A percentile compares a stretch with the other conserved stretches of the same genome.
phyloP scores from a whole-genome alignment of 2,888 invertebrate genomes.

The Aquatica leii region DNA sequence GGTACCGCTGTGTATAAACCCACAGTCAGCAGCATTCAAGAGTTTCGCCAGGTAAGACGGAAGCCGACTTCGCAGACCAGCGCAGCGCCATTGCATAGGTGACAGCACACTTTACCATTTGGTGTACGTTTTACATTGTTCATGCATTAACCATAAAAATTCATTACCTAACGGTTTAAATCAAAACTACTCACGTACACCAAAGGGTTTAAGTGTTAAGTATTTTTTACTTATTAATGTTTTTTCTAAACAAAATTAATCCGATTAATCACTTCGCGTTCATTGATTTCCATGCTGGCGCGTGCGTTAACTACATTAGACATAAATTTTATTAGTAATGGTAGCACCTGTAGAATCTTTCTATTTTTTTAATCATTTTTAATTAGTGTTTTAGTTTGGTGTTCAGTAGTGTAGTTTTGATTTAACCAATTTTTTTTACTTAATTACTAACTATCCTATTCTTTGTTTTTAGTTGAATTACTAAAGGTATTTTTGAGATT shows the following conservation, averaged over 20 bases:
- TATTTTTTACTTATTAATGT: slow-evolving; percentile 47
- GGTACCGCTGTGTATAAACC: slow-evolving; percentile 99
- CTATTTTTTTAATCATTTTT: slow-evolving; percentile 7
- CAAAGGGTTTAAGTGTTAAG: slow-evolving; percentile 55
- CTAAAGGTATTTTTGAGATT: slow-evolving; percentile 22
- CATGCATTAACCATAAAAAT: background rate
- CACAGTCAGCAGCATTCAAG: slow-evolving; percentile 99
- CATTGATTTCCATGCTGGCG: slow-evolving; percentile 63
- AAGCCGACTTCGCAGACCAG: slow-evolving; percentile 58
- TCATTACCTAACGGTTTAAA: background rate
- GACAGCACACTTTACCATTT: slow-evolving; percentile 58
- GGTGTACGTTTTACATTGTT: slow-evolving; percentile 52
- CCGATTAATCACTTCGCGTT: slow-evolving; percentile 33
- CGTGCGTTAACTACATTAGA: slow-evolving; percentile 51
- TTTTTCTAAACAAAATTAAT: slow-evolving; percentile 37
- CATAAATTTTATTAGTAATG: slow-evolving; percentile 20
- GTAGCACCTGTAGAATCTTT: slow-evolving; percentile 28
- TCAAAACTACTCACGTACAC: slow-evolving; percentile 51
- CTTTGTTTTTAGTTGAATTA: slow-evolving; percentile 27
- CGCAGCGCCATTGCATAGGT: slow-evolving; percentile 64
- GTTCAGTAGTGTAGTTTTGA: slow-evolving; percentile 21
- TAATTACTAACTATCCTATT: slow-evolving; percentile 15
- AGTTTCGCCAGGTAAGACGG: slow-evolving; percentile 98
- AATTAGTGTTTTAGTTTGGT: slow-evolving; percentile 9
- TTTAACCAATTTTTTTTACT: slow-evolving; percentile 1